Conservation (phyloP, 2,797 vertebrate genomes). For the Poeciliopsis turneri region DNA sequence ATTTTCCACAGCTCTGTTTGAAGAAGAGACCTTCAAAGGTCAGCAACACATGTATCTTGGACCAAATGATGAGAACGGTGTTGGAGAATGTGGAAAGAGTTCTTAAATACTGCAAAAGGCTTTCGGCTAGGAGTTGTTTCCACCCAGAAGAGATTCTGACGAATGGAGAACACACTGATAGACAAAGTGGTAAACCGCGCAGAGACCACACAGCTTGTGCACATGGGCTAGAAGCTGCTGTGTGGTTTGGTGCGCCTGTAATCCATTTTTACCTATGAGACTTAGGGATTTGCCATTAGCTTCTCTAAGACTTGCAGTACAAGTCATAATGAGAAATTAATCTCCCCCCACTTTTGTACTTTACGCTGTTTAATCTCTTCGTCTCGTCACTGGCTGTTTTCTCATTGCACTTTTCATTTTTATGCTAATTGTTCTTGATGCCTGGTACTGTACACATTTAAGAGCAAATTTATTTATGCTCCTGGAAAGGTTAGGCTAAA, state of each 20-base stretch:
- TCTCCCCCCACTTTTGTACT: conserved; percentile 58
- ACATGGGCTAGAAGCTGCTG: conserved; percentile 20
- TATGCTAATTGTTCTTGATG: background rate
- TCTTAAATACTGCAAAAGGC: background rate
- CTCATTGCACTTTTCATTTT: conserved; percentile 1
- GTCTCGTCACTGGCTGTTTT: conserved; percentile 36
- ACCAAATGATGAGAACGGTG: background rate
- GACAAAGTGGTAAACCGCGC: conserved; percentile 15
- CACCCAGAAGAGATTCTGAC: background rate
- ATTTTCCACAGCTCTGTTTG: conserved; percentile 1
- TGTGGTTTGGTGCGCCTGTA: conserved; percentile 46
- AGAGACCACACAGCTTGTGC: conserved; percentile 11
- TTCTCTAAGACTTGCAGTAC: conserved; percentile 42
- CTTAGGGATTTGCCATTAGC: conserved; percentile 62
- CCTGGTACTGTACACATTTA: background rate
- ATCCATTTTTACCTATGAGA: conserved; percentile 63
- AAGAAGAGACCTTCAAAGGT: conserved; percentile 1
- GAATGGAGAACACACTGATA: conserved; percentile 1
- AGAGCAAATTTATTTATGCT: background rate
- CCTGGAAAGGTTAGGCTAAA: background rate
- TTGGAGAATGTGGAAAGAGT: background rate
- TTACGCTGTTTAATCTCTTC: conserved; percentile 71
- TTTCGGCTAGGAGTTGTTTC: background rate
- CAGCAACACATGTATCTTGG: background rate
- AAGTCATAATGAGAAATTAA: conserved; percentile 57